Evolutionary conservation across 1,140 invertebrate genomes (phyloP).

Genomic region (Tribolium castaneum): DNA sequence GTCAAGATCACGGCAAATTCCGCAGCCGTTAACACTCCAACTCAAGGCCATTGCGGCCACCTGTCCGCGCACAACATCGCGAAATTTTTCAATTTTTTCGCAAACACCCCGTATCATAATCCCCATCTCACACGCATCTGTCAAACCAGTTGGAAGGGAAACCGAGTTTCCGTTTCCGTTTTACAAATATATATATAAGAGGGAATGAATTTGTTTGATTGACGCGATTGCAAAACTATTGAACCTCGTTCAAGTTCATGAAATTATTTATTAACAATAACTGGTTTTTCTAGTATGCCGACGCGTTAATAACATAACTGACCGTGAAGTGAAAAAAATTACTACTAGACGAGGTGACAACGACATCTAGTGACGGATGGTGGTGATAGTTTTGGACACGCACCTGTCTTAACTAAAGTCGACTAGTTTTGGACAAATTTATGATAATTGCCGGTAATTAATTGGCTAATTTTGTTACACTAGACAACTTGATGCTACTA

Average conservation of each 20-base stretch:
- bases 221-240: constrained; percentile 32
- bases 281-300: constrained; percentile 32
- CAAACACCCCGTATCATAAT: background rate
- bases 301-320: constrained; percentile 34
- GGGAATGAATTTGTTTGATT: background rate
- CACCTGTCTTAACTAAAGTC: too few relatives aligned
- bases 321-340: constrained; percentile 14
- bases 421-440: too few relatives aligned
- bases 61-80: too few relatives aligned
- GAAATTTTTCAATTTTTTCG: background rate
- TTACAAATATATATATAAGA: background rate
- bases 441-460: background rate
- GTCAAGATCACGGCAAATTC: constrained; percentile 25
- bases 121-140: constrained; percentile 4
- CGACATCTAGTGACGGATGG: too few relatives aligned
- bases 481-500: background rate
- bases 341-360: too few relatives aligned
- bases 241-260: constrained; percentile 41
- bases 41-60: too few relatives aligned
- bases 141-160: constrained; percentile 15
- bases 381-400: too few relatives aligned
- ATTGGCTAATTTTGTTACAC: background rate
- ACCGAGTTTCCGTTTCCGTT: constrained; percentile 17
- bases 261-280: constrained; percentile 42
- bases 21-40: constrained; percentile 3